phyloP scores from a whole-genome alignment of 2,113 vertebrate species.

The Gallinago paraguaiae region DNA sequence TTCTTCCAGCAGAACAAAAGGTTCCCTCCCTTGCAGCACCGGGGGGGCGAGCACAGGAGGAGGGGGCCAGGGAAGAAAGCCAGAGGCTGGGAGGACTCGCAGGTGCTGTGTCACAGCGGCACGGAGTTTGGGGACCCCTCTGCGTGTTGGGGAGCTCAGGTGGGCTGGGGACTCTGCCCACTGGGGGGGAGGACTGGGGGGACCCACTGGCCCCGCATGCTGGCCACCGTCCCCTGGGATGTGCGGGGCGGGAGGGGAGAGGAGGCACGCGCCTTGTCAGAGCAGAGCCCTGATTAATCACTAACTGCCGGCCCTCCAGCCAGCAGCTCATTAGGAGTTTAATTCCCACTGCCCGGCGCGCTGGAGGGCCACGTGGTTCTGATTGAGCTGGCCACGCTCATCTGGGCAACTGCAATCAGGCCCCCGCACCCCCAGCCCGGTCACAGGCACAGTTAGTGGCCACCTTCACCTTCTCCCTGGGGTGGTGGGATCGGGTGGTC shows the following conservation, averaged over 20 bases:
- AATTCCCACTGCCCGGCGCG: fast-evolving
- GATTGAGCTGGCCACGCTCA: background rate
- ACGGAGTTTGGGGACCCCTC: fast-evolving
- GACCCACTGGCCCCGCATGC: background rate
- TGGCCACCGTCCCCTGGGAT: background rate
- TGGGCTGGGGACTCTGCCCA: background rate
- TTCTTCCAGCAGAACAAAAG: slow-evolving; percentile 1
- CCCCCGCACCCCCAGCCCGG: fast-evolving
- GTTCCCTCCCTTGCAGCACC: background rate
- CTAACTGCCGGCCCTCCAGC: background rate
- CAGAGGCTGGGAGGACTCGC: background rate
- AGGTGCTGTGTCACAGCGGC: background rate
- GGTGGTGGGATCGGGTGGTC: background rate
- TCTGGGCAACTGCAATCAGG: background rate
- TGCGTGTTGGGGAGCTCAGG: background rate
- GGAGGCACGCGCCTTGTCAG: background rate
- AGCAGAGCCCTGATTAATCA: slow-evolving; percentile 17
- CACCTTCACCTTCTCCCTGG: fast-evolving
- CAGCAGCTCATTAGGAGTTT: slow-evolving; percentile 46
- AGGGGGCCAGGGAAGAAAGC: background rate
- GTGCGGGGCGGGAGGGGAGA: background rate
- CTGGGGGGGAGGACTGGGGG: fast-evolving
- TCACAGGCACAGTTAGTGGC: background rate
- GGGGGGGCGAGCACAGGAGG: fast-evolving
- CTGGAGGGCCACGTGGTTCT: background rate